These are phyloP conservation scores for Augiades crinisus DNA, from an alignment of 2,888 invertebrate genomes.

Conservation along the genomic window DNA sequence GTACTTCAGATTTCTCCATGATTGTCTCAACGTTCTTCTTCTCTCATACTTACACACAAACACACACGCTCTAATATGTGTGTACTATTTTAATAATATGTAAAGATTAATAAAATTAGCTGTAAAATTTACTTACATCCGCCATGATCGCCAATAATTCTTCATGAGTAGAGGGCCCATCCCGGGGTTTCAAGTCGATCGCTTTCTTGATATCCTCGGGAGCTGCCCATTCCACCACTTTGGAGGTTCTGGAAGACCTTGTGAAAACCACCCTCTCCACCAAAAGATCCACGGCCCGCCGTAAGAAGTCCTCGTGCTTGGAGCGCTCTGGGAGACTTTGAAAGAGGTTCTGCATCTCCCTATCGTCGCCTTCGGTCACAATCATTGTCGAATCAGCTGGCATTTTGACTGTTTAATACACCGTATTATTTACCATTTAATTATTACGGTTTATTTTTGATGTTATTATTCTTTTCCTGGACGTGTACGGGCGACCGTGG, in stretches of 20 bases:
- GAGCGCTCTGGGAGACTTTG: constrained; percentile 83
- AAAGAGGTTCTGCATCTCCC: constrained; percentile 56
- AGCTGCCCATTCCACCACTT: constrained; percentile 91
- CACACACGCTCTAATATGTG: too few relatives aligned
- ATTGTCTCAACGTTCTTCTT: too few relatives aligned
- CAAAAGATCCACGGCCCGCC: constrained; percentile 85
- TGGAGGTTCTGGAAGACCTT: constrained; percentile 85
- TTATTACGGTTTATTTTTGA: constrained; percentile 29
- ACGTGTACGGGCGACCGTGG: constrained; percentile 58
- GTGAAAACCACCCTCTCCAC: constrained; percentile 89
- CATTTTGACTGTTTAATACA: constrained; percentile 50
- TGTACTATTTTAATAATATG: too few relatives aligned
- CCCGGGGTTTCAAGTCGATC: constrained; percentile 84
- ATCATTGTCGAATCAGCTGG: constrained; percentile 73
- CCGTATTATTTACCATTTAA: constrained; percentile 40
- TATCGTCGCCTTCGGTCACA: constrained; percentile 54
- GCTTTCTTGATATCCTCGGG: constrained; percentile 86
- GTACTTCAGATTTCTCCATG: too few relatives aligned
- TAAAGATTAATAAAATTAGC: neutral
- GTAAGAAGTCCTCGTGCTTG: constrained; percentile 87
- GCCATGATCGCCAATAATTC: constrained; percentile 84
- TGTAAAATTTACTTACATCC: constrained; percentile 79
- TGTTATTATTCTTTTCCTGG: constrained; percentile 40
- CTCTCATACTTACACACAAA: too few relatives aligned
- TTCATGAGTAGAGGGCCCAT: constrained; percentile 83